These are phyloP conservation scores for Ascidia mentula DNA, from an alignment of 23 tunicate species.

Conservation along the genomic window DNA sequence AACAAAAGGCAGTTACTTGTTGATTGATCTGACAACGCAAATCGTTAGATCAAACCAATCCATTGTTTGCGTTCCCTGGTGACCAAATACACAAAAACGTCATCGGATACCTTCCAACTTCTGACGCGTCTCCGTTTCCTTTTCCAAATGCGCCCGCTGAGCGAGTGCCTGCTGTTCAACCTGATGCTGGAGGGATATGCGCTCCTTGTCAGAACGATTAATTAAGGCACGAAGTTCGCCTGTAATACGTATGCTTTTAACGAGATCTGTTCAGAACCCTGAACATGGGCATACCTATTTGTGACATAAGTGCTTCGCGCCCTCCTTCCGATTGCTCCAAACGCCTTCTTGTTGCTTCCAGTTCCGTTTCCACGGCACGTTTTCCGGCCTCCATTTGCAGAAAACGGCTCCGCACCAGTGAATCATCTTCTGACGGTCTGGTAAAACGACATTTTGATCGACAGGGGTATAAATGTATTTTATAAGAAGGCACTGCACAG, in stretches of 20 bases:
- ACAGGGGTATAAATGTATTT: too few relatives aligned
- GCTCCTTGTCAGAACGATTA: conserved; percentile 69
- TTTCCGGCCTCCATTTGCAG: conserved; percentile 71
- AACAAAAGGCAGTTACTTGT: too few relatives aligned
- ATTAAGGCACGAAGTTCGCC: conserved; percentile 66
- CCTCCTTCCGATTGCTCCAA: conserved; percentile 97
- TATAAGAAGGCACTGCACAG: too few relatives aligned
- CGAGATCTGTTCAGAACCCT: background rate
- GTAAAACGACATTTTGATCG: too few relatives aligned
- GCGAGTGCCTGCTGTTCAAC: conserved; percentile 44
- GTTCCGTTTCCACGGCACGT: conserved; percentile 65
- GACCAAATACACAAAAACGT: conserved; percentile 4
- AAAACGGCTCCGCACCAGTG: conserved; percentile 30
- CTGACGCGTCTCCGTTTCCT: conserved; percentile 53
- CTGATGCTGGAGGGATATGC: conserved; percentile 45
- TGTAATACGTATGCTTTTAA: background rate
- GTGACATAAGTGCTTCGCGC: conserved; percentile 74
- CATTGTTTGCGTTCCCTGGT: conserved; percentile 1
- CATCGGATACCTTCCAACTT: conserved; percentile 44
- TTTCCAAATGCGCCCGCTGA: conserved; percentile 48
- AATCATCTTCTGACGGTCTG: conserved; percentile 38
- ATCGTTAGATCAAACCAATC: too few relatives aligned
- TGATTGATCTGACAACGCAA: too few relatives aligned
- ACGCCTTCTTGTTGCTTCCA: conserved; percentile 74
- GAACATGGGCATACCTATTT: conserved; percentile 45